These are phyloP conservation scores for Anas bernieri DNA, from an alignment of 2,797 vertebrate genomes.

Conservation along the genomic window DNA sequence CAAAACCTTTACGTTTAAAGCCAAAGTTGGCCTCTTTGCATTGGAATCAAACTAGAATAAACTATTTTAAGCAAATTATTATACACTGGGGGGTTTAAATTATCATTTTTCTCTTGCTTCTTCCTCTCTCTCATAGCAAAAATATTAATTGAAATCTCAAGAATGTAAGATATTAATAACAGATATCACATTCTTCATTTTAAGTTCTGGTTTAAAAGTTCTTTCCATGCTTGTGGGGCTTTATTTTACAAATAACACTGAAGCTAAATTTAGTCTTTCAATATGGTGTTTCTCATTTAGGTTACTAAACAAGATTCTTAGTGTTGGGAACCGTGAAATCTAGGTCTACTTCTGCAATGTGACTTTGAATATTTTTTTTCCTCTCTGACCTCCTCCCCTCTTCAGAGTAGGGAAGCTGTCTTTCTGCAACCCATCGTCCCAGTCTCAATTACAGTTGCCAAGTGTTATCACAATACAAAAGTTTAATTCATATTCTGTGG, in stretches of 20 bases:
- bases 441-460: neutral
- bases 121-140: neutral
- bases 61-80: neutral
- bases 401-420: neutral
- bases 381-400: neutral
- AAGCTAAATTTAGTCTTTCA: neutral
- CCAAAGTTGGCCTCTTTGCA: neutral
- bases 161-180: neutral
- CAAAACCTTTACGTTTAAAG: neutral
- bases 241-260: neutral
- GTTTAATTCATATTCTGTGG: neutral
- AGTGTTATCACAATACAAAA: neutral
- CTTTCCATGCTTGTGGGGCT: neutral
- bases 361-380: neutral
- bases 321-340: neutral
- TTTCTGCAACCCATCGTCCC: neutral
- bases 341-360: neutral
- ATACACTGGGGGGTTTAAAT: neutral
- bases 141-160: constrained; percentile 28
- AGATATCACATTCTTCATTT: neutral
- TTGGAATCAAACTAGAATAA: neutral
- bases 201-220: neutral
- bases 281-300: neutral
- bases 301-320: neutral
- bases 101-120: neutral